Base-by-base conservation (phyloP, 2,888 invertebrate species). In the Phyto melanocephala region DNA sequence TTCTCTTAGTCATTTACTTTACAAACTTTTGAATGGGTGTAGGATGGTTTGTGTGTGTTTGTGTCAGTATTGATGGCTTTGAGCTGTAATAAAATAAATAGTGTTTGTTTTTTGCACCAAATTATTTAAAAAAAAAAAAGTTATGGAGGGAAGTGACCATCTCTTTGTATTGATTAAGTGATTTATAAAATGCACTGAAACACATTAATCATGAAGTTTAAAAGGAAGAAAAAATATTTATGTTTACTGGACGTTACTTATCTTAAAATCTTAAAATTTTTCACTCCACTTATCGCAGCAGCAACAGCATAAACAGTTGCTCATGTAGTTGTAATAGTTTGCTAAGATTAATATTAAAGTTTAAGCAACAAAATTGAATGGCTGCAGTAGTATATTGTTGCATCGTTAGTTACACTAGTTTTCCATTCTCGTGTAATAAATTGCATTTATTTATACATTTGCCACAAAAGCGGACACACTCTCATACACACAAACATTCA, bases 121-220 rank as follows among this genome's bases (percentile, higher is more conserved):
- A 10, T 28, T n/a, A n/a, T n/a, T n/a, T n/a, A 24, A n/a, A 10
- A n/a, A 52, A 62, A 2, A 22, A 15, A 54, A 56, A 40, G 4
- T 20, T 40, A 15, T 1, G 37, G 11, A 67, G 75, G 65, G 47
- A 67, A 75, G 75, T 37, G 56, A 47, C 47, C 50, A 35, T 60
- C 58, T 56, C 17, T 37, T 56, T 78, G 6, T 68, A 82, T 75
- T 82, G 79, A 82, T 79, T 81, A 81, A 81, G 81, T 81, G 78
- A 81, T 78, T 81, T 81, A 78, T 81, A 81, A 81, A 79, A 72
- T 65, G 17, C 71, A 65, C 42, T 67, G 47, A 63, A 72, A 72
- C 50, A 45, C 72, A 79, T 79, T 79, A 79, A 79, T 79, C 78
- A 79, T 40, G 47, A 71, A 35, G 37, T 62, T 47, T 33, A 47